Evolutionary conservation across 2,888 invertebrate genomes (phyloP).

Genomic region (Napeogenes sylphis): DNA sequence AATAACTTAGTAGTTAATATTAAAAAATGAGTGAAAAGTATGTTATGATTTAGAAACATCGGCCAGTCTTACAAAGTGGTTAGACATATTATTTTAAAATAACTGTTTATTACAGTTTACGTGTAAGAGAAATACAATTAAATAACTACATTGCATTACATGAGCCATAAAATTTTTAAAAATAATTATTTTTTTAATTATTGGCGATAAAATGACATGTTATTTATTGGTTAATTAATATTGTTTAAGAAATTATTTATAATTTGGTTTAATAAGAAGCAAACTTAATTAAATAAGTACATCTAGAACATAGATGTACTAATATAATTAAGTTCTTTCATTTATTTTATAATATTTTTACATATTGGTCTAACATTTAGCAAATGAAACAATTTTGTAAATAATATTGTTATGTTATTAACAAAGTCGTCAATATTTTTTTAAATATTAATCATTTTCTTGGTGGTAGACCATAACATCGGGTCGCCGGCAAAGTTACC

Average conservation of each 20-base stretch:
- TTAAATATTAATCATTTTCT: too few relatives aligned
- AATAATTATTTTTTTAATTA: background rate
- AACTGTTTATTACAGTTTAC: background rate
- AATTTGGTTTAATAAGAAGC: slow-evolving; percentile 3
- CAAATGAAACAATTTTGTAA: too few relatives aligned
- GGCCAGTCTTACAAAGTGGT: slow-evolving; percentile 8
- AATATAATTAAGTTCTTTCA: too few relatives aligned
- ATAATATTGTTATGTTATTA: too few relatives aligned
- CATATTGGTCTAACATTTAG: too few relatives aligned
- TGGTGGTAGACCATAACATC: too few relatives aligned
- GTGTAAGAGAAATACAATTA: slow-evolving; percentile 1
- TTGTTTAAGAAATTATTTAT: background rate
- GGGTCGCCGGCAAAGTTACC: too few relatives aligned
- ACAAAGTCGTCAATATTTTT: too few relatives aligned
- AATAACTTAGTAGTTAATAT: background rate
- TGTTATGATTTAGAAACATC: background rate
- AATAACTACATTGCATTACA: slow-evolving; percentile 17
- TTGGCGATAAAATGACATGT: background rate
- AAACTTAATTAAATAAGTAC: too few relatives aligned
- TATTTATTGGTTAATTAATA: background rate
- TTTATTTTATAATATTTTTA: too few relatives aligned
- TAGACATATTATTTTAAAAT: background rate
- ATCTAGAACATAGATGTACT: too few relatives aligned
- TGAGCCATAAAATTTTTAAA: slow-evolving; percentile 16
- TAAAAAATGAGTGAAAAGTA: background rate